Evolutionary conservation across 2,113 vertebrate species (phyloP).

Genomic region (Zosterops hypoxanthus): DNA sequence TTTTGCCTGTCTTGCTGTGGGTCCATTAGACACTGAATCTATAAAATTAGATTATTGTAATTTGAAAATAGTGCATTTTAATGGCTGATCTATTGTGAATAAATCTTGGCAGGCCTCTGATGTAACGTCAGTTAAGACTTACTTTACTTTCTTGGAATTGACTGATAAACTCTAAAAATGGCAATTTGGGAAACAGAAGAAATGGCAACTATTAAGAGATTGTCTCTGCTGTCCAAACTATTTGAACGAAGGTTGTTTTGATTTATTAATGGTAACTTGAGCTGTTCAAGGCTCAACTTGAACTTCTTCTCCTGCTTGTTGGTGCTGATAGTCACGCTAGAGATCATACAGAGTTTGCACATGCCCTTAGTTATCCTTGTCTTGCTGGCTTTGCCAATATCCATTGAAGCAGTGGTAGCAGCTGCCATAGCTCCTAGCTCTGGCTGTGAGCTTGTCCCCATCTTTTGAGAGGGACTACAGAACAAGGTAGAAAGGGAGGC

Average conservation of each 20-base stretch:
- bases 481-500: neutral
- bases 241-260: neutral
- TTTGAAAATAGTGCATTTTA: conserved; percentile 20
- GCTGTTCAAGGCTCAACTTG: neutral
- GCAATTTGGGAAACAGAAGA: neutral
- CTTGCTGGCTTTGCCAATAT: neutral
- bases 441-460: neutral
- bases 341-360: neutral
- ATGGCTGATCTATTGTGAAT: neutral
- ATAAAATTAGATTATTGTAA: conserved; percentile 33
- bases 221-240: neutral
- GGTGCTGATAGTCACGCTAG: neutral
- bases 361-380: neutral
- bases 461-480: neutral
- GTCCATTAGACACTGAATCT: neutral
- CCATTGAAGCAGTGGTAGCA: neutral
- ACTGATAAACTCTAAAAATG: neutral
- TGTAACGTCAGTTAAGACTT: neutral
- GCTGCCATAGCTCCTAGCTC: neutral
- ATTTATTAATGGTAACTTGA: neutral
- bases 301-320: neutral
- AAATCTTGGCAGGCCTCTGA: neutral
- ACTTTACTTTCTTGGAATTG: neutral
- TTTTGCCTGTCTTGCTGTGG: neutral
- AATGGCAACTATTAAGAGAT: neutral